Evolutionary conservation across 2,113 vertebrate species (phyloP).

Genomic region (Boleophthalmus pectinirostris): DNA sequence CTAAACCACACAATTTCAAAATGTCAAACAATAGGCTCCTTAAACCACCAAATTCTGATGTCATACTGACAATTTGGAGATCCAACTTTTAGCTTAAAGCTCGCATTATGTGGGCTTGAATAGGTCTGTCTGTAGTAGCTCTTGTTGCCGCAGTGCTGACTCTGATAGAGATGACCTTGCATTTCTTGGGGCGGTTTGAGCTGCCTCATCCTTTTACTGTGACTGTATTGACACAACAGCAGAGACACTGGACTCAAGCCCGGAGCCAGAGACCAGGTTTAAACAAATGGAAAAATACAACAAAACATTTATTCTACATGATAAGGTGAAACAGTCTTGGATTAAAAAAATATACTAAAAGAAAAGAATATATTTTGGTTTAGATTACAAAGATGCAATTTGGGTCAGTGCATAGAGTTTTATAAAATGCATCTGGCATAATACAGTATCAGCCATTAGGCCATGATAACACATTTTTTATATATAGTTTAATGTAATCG

Average conservation of each 20-base stretch:
- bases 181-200: constrained; percentile 27
- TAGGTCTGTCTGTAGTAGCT: not conserved
- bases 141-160: constrained; percentile 40
- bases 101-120: not conserved
- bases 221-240: constrained; percentile 54
- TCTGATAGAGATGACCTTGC: constrained; percentile 49
- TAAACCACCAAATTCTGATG: no score
- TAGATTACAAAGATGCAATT: not conserved
- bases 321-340: not conserved
- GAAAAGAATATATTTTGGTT: not conserved
- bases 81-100: not conserved
- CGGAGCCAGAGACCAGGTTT: constrained; percentile 14
- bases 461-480: no score
- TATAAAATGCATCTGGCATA: not conserved
- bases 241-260: constrained; percentile 28
- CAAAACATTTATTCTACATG: not conserved
- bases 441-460: not conserved
- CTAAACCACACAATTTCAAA: no score
- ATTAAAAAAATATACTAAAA: not conserved
- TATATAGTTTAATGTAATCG: no score
- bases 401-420: not conserved
- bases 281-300: constrained; percentile 2
- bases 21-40: no score
- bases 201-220: constrained; percentile 55
- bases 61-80: not conserved